phyloP scores from a whole-genome alignment of 1,140 invertebrate species.

The Orchestia grillus region DNA sequence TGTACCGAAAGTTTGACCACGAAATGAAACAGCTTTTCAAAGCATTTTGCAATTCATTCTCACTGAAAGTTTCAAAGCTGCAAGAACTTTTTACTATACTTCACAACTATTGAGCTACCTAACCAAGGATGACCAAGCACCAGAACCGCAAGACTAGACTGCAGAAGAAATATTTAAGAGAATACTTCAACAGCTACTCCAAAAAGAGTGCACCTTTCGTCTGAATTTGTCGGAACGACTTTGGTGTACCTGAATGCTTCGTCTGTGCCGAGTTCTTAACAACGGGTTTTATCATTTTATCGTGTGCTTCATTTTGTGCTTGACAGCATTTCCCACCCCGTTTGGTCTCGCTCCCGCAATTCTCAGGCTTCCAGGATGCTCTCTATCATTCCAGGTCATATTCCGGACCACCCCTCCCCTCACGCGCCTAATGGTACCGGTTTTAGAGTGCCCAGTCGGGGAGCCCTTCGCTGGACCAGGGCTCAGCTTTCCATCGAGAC shows the following conservation, averaged over 20 bases:
- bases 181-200: neutral
- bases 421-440: slow-evolving; percentile 38
- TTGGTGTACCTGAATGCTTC: neutral
- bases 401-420: neutral
- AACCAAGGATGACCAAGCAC: neutral
- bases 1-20: neutral
- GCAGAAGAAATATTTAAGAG: neutral
- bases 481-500: slow-evolving; percentile 12
- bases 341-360: slow-evolving; percentile 19
- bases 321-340: slow-evolving; percentile 1
- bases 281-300: neutral
- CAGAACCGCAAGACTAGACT: neutral
- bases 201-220: neutral
- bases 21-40: neutral
- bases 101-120: neutral
- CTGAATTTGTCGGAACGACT: neutral
- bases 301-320: neutral
- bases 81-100: neutral
- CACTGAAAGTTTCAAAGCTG: neutral
- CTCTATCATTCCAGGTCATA: slow-evolving; percentile 43
- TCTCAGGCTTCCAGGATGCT: slow-evolving; percentile 35
- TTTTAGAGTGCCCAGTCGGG: neutral
- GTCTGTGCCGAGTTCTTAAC: neutral
- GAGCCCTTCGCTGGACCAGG: neutral
- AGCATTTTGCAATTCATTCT: neutral